Percentiles rank a stretch among this genome's conserved stretches.
These are phyloP conservation scores for Ornithorhynchus anatinus DNA, from an alignment of 2,113 vertebrate species.

Conservation along the genomic window DNA sequence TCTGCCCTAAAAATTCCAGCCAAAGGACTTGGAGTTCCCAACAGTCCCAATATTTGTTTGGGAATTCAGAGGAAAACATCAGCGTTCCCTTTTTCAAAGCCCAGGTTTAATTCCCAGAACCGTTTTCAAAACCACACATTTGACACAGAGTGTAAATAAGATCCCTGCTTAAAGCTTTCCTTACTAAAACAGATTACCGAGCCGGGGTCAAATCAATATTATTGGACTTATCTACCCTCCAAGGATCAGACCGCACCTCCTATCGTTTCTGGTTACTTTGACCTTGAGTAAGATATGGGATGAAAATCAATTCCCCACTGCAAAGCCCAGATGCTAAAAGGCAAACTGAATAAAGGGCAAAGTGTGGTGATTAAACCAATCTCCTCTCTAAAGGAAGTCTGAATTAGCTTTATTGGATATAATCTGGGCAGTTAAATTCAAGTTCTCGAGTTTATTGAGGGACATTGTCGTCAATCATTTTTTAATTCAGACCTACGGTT, in stretches of 20 bases:
- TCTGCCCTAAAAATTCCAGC: constrained; percentile 40
- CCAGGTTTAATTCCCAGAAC: constrained; percentile 44
- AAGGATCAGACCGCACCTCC: constrained; percentile 61
- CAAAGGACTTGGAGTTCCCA: constrained; percentile 1
- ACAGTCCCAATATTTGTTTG: background rate
- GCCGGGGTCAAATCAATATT: constrained; percentile 76
- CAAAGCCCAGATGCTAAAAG: constrained; percentile 58
- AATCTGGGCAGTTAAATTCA: constrained; percentile 39
- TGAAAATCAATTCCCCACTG: constrained; percentile 67
- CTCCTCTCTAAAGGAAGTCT: constrained; percentile 55
- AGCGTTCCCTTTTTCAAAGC: constrained; percentile 17
- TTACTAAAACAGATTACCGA: constrained; percentile 79
- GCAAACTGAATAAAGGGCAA: constrained; percentile 60
- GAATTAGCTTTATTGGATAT: constrained; percentile 47
- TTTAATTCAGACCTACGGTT: too few relatives aligned
- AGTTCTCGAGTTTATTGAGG: constrained; percentile 22
- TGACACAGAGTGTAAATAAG: constrained; percentile 69
- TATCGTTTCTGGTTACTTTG: constrained; percentile 72
- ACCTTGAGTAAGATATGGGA: constrained; percentile 70
- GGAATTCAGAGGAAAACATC: constrained; percentile 25
- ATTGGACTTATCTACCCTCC: constrained; percentile 67
- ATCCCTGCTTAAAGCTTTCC: constrained; percentile 68
- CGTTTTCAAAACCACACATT: constrained; percentile 58
- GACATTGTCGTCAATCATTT: constrained; percentile 38
- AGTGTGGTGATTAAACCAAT: constrained; percentile 59